Evolutionary conservation across 30 jellyfish, hydroid and myxozoan genomes (phyloP), one percentile per base, ranked within the genome.

Genomic region (Chrysaora quinquecirrha): DNA sequence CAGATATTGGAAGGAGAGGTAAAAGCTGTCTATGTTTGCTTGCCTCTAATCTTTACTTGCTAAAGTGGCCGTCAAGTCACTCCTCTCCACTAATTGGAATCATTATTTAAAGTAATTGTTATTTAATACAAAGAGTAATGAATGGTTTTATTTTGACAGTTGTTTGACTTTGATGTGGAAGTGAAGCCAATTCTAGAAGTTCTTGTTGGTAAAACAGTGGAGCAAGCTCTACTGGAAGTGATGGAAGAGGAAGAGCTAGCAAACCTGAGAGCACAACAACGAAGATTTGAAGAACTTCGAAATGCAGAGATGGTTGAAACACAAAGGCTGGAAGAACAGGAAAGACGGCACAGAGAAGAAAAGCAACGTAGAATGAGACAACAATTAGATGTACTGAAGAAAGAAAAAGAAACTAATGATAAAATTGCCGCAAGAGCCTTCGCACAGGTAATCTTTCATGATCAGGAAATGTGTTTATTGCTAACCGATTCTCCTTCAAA

Each of bases 211-310:
- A 91, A 91, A 63, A 91, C 98, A 27, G 95, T 91, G 3, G 98
- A 91, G 63, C 98, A 91, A 58, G 95, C 98, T 2, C 73, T 91
- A 14, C 90, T 91, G 48, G 98, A 91, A 85, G 98, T 91, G 1
- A 91, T 91, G 98, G 98, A 91, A 71, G 98, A 91, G 38, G 98
- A 91, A 69, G 98, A 91, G 46, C 95, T 91, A 18, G 90, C 96
- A 0, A 91, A 91, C 64, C 83, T 91, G 20, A 63, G 98, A 52
- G 98, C 96, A 1, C 98, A 91, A 43, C 98, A 91, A 46, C 91
- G 98, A 20, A 52, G 96, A 21, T 91, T 91, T 82, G 98, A 91
- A 81, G 98, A 91, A 73, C 35, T 85, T 69, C 89, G 98, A 11
- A 73, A 85, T 86, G 98, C 98, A 0, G 98, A 91, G 75, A 64